phyloP scores from a whole-genome alignment of 2,888 invertebrate genomes.

The Aphodius sticticus region DNA sequence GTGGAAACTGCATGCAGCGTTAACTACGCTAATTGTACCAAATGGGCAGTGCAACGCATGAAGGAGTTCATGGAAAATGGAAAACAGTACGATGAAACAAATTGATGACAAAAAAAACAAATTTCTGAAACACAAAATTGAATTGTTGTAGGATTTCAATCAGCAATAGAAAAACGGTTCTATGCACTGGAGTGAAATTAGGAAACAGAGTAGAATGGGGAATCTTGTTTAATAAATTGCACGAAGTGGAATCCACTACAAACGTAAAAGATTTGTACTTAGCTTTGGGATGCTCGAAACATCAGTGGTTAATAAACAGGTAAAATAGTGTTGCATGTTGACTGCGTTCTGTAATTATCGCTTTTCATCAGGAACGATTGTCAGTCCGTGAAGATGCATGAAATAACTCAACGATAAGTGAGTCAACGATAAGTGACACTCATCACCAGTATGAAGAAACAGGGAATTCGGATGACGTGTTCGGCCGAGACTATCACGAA shows the following conservation, averaged over 20 bases:
- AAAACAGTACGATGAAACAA: background rate
- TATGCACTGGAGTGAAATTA: conserved; percentile 68
- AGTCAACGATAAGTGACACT: too few species aligned
- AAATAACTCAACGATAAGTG: too few species aligned
- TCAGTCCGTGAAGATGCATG: too few species aligned
- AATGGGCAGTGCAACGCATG: conserved; percentile 63
- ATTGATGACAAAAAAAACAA: background rate
- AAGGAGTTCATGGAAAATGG: conserved; percentile 52
- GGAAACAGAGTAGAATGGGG: conserved; percentile 76
- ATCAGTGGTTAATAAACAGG: conserved; percentile 63
- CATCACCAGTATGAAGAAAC: too few species aligned
- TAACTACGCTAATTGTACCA: conserved; percentile 64
- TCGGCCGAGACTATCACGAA: too few species aligned
- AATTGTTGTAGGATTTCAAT: conserved; percentile 65
- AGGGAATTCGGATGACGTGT: too few species aligned
- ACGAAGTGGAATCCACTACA: conserved; percentile 14
- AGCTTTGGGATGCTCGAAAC: conserved; percentile 63
- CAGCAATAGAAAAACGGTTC: conserved; percentile 70
- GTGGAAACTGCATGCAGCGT: conserved; percentile 68
- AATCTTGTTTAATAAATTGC: conserved; percentile 69
- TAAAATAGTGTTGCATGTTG: conserved; percentile 43
- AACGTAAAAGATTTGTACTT: conserved; percentile 56
- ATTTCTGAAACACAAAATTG: too few species aligned
- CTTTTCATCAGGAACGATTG: too few species aligned
- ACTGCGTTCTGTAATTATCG: too few species aligned